Evolutionary conservation across 2,888 invertebrate genomes (phyloP).

Genomic region (Miltochrista miniata): DNA sequence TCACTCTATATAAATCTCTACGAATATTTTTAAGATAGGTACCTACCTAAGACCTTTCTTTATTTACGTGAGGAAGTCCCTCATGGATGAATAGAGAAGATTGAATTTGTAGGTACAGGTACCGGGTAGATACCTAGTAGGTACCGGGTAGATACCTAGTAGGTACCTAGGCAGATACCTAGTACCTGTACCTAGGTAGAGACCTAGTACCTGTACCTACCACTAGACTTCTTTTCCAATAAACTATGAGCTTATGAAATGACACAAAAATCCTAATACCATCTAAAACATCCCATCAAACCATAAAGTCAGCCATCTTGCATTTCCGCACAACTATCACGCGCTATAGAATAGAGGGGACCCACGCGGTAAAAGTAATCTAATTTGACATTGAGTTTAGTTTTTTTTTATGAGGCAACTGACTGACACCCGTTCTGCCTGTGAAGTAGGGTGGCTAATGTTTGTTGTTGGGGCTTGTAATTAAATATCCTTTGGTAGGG

Average conservation of each 20-base stretch:
- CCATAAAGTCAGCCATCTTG: slow-evolving; percentile 63
- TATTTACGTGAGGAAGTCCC: too few relatives aligned
- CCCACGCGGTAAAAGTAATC: slow-evolving; percentile 61
- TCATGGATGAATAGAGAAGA: too few relatives aligned
- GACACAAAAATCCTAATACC: neutral
- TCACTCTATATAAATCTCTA: too few relatives aligned
- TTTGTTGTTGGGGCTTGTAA: slow-evolving; percentile 21
- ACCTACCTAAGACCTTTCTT: too few relatives aligned
- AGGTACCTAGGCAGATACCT: too few relatives aligned
- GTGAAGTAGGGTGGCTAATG: slow-evolving; percentile 37
- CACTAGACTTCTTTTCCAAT: too few relatives aligned
- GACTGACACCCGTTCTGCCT: slow-evolving; percentile 36
- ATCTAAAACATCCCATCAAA: slow-evolving; percentile 13
- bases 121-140: too few relatives aligned
- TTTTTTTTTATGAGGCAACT: slow-evolving; percentile 48
- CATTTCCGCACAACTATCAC: slow-evolving; percentile 58
- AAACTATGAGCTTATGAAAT: neutral
- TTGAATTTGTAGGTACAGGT: too few relatives aligned
- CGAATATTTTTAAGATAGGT: too few relatives aligned
- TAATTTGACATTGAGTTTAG: slow-evolving; percentile 63
- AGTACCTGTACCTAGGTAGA: too few relatives aligned
- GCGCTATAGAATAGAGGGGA: slow-evolving; percentile 50
- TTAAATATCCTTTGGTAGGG: slow-evolving; percentile 12
- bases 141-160: too few relatives aligned
- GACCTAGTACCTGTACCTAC: too few relatives aligned